Evolutionary conservation across 2,797 vertebrate genomes (phyloP).

Genomic region (Oreortyx pictus): DNA sequence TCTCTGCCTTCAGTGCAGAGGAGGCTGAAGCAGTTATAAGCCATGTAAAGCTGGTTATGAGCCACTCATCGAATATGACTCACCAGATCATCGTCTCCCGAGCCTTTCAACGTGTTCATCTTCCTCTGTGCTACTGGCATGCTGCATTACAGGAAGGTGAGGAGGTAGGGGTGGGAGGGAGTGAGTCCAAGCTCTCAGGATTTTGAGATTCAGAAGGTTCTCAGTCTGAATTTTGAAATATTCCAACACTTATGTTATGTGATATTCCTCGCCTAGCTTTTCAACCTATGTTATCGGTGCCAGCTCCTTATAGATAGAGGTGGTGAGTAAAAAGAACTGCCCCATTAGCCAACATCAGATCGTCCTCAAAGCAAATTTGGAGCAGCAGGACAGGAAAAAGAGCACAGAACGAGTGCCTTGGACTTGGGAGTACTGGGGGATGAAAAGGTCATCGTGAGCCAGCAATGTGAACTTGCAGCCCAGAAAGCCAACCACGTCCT

Average conservation of each 20-base stretch:
- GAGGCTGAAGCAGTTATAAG: neutral
- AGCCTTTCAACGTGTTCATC: neutral
- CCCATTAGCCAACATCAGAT: neutral
- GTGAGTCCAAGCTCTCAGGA: neutral
- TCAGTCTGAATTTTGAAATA: neutral
- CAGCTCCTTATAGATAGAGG: neutral
- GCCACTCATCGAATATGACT: conserved; percentile 19
- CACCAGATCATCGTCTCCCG: neutral
- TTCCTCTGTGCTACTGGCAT: neutral
- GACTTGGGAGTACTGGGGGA: too few species aligned
- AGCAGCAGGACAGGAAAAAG: neutral
- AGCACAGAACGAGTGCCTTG: too few species aligned
- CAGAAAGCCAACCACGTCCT: too few species aligned
- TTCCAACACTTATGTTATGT: neutral
- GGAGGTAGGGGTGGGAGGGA: neutral
- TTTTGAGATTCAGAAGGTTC: neutral
- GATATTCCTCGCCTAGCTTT: neutral
- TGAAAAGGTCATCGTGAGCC: too few species aligned
- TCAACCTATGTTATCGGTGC: accelerated
- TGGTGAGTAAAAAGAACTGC: neutral
- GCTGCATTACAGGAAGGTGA: neutral
- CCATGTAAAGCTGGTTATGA: neutral
- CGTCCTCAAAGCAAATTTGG: neutral
- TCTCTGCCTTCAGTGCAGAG: neutral
- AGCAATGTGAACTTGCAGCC: too few species aligned